Base-by-base conservation (phyloP, 2,888 invertebrate genomes). In the Rotaria sp. region DNA sequence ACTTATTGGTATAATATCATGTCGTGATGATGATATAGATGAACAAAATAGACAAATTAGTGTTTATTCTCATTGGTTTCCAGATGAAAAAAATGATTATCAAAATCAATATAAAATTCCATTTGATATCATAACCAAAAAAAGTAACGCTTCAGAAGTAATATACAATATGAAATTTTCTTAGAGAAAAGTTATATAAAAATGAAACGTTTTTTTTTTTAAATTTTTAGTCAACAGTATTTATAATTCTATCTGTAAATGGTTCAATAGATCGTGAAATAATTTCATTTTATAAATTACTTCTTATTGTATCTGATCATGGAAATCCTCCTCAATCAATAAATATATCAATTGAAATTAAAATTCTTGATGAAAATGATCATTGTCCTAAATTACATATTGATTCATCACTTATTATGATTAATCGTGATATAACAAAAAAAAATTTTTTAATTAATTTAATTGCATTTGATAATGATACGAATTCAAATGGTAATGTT, bases 21-120 rank as follows among this genome's bases (percentile, higher is more conserved):
- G 80, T 80, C 80, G 4, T 45, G 80, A 80, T 80, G 45, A 45
- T 80, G 80, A 80, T 80, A 45, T 38, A 67, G 67, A 67, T 67
- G n/a, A 21, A 67, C 30, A 18, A 0, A 67, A 67, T 35, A 38
- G 67, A 35, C 35, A 21, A 35, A 35, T 67, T 8, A 67, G 35
- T 67, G 30, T 67, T 21, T 21, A 67, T 35, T 21, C 67, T 67
- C 15, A 67, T 18, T 67, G 67, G 67, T 21, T 67, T 35, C 35
- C 67, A 21, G 18, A 67, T 13, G 67, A 35, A 18, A 67, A 35
- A 30, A 35, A 13, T 13, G 18, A 67, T 30, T 3, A 35, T 30
- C 35, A 35, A 35, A 30, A 67, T 18, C 13, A 35, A 67, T 35
- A 35, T 35, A 21, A 5, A 18, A 67, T 67, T 7, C 67, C 67